Conservation (phyloP, 2,797 vertebrate species). For the Ficedula albicollis region DNA sequence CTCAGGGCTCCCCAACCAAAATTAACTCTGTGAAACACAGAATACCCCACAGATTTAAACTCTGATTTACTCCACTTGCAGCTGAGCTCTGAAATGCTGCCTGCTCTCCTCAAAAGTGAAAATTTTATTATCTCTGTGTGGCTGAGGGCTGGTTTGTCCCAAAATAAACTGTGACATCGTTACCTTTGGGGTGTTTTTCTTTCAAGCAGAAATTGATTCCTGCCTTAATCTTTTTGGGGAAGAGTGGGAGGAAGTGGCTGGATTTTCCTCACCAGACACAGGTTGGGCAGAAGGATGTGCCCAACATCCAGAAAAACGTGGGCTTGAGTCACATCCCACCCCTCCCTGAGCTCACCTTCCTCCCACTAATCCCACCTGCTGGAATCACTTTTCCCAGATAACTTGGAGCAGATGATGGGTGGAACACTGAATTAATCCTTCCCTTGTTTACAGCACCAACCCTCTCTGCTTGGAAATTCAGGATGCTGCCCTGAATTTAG, state of each 20-base stretch:
- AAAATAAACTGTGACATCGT: accelerated
- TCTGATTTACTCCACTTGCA: background rate
- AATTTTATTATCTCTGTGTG: background rate
- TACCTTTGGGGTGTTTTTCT: background rate
- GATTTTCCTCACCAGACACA: background rate
- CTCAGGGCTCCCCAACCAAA: background rate
- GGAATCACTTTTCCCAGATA: background rate
- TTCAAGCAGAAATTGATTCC: background rate
- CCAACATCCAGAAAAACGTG: background rate
- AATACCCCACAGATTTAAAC: background rate
- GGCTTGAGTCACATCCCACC: background rate
- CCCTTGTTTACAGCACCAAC: background rate
- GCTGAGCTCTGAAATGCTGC: background rate
- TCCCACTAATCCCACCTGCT: background rate
- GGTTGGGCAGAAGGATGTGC: background rate
- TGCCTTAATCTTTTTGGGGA: background rate
- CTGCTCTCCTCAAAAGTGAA: background rate
- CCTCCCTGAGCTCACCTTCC: background rate
- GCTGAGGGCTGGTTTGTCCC: background rate
- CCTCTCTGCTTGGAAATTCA: background rate
- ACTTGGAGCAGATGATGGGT: background rate
- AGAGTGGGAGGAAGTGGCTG: background rate
- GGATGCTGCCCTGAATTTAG: background rate
- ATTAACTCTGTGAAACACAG: background rate
- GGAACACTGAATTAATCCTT: background rate